Evolutionary conservation across 2,113 vertebrate genomes (phyloP), one percentile per base, ranked within the genome.

Genomic region (Boleophthalmus pectinirostris): DNA sequence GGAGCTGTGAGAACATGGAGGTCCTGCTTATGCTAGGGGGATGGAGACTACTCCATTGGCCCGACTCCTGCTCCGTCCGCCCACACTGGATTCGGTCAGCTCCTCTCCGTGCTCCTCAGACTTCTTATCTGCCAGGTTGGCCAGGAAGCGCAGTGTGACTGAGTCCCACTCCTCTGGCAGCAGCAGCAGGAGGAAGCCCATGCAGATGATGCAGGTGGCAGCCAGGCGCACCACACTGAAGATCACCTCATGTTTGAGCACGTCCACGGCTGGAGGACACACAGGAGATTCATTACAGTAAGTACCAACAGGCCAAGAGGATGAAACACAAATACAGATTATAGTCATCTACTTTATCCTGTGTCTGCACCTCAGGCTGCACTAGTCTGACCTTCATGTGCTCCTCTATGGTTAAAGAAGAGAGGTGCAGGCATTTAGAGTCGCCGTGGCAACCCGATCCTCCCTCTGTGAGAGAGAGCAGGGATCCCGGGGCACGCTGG

Each of bases 101-200:
- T 98, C 97, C 0, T 99, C 97, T 0, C 92, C 87, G 0, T 96
- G 96, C 5, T 99, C 97, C 78, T 99, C 97, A 0, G 93, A 91
- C 79, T 99, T 98, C 92, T 98, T 98, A 81, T 99, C 97, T 29
- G 96, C 96, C 53, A 99, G 89, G 87, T 90, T 95, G 82, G 97
- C 95, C 83, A 99, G 94, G 91, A 98, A 97, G 64, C 95, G 92
- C 89, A 99, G 92, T 0, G 96, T 98, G 66, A 97, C 95, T 14
- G 97, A 95, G 67, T 99, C 98, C 97, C 98, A 99, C 83, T 99
- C 97, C 81, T 99, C 98, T 0, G 98, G 98, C 65, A 99, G 92
- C 54, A 99, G 92, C 94, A 99, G 93, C 21, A 99, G 94, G 84
- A 99, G 91, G 87, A 99, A 99, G 0, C 97, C 98, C 3, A 97